Evolutionary conservation across 37 sponge, comb jelly and placozoan species (phyloP).

Genomic region (Mnemiopsis leidyi): DNA sequence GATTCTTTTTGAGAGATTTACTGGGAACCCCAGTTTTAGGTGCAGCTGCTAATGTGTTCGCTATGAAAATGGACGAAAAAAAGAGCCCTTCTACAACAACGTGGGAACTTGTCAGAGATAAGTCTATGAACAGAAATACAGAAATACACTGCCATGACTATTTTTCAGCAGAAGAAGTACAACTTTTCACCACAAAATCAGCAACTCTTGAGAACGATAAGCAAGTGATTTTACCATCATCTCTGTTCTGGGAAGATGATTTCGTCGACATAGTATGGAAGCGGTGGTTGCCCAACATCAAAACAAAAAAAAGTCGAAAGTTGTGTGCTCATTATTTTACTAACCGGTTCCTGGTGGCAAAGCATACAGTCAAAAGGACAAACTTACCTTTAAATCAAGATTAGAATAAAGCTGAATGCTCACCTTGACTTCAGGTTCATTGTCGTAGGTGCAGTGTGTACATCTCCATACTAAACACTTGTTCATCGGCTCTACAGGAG

Average conservation of each 20-base stretch:
- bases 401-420: background rate
- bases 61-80: too few species aligned
- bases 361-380: background rate
- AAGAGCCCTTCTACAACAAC: too few species aligned
- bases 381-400: background rate
- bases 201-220: background rate
- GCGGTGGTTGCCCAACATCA: background rate
- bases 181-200: background rate
- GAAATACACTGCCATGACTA: background rate
- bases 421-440: background rate
- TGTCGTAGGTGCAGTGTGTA: conserved; percentile 48
- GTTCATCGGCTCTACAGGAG: background rate
- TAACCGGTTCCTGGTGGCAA: background rate
- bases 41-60: background rate
- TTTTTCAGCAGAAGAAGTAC: background rate
- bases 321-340: background rate
- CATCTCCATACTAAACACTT: conserved; percentile 25
- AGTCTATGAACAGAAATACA: background rate
- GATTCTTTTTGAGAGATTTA: too few species aligned
- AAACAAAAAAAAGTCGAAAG: too few species aligned
- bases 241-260: background rate
- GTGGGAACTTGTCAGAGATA: background rate
- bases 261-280: background rate
- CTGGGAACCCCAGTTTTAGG: background rate
- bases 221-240: background rate